Evolutionary conservation across 1,140 invertebrate genomes (phyloP), one percentile per base, ranked within the genome.

Genomic region (Drosophila pruinosa): DNA sequence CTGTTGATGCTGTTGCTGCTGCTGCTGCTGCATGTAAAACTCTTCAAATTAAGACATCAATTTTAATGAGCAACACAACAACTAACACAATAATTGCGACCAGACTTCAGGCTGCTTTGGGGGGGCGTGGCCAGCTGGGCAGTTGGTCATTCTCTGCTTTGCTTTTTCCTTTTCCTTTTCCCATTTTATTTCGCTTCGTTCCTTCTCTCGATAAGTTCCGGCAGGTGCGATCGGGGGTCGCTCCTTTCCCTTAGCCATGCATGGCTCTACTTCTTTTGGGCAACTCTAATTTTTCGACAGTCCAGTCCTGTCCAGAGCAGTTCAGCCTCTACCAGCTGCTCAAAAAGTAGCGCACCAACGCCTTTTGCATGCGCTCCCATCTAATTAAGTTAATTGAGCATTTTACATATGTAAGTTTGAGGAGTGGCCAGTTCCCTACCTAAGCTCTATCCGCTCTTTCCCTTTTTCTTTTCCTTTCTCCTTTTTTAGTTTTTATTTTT

Each of bases 341-440:
- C n/a, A 26, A 70, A 86, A 86, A 88, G 81, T 86, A 86, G 82
- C 77, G 65, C 81, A 88, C 82, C 80, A 72, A 88, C 82, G 82
- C 82, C 81, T 86, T 71, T 68, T 83, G 53, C 43, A 58, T 54
- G 39, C 43, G 38, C 68, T 69, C 70, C 76, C 82, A 69, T 81
- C 82, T 86, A 86, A 86, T 86, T 86, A 86, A 88, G 65, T 86
- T 81, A 86, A 86, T 86, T 86, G 81, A 81, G 62, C 82, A 70
- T 88, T 86, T 86, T 88, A 86, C 81, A 86, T 88, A 86, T 81
- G 82, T 78, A 68, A 67, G 39, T 59, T 54, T 34, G 26, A 36
- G 21, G 47, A 36, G 38, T 50, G 24, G 21, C 36, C 28, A 19
- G 34, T 19, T 10, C 26, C 28, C 21, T 36, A 5, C 15, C 39